Evolutionary conservation across 2,888 invertebrate species (phyloP), one percentile per base, ranked within the genome.

Genomic region (Oscheius sp.): DNA sequence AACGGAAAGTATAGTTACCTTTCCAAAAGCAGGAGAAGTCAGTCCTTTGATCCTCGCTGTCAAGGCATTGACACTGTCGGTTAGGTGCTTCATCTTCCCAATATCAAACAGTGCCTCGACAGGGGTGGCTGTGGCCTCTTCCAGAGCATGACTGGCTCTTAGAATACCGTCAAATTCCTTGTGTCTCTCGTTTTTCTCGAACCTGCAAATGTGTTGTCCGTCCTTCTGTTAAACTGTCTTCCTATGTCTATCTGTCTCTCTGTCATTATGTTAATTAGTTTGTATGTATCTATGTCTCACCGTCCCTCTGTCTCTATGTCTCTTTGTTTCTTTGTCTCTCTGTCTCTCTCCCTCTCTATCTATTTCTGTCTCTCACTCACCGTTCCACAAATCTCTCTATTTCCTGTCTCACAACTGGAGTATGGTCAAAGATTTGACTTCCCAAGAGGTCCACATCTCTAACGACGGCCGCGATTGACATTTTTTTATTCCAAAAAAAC

Each of bases 141-240:
- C 82, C 13, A 84, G 74, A 21, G 79, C 76, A 75, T 84, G 84
- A 51, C 79, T 79, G n/a, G 84, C 82, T 47, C 84, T 57, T 10
- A 84, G 66, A 37, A 84, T 79, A 10, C 84, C 84, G 63, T 84
- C 84, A 53, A 84, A 84, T 73, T 84, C 84, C 9, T 79, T 76
- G 66, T 84, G 82, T 0, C 84, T 76, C 48, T 79, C 81, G 62
- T 84, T 84, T 55, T 65, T 62, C 68, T 84, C 84, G 65, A 84
- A 84, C 48, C 77, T 73, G 35, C 21, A 29, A 71, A 42, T 32
- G 11, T 29, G 21, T 48, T 3, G 42, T 42, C 7, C 42, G 7
- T 7, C 42, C 7, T 5, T 42, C 42, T 42, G 42, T 42, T 42
- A 5, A 3, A 42, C 42, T 42, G 4, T 42, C 42, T 42, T 3